A percentile compares a stretch with the other conserved stretches of the same genome.
Evolutionary conservation across 2,113 vertebrate genomes (phyloP).

Genomic region (Gasterosteus aculeatus): DNA sequence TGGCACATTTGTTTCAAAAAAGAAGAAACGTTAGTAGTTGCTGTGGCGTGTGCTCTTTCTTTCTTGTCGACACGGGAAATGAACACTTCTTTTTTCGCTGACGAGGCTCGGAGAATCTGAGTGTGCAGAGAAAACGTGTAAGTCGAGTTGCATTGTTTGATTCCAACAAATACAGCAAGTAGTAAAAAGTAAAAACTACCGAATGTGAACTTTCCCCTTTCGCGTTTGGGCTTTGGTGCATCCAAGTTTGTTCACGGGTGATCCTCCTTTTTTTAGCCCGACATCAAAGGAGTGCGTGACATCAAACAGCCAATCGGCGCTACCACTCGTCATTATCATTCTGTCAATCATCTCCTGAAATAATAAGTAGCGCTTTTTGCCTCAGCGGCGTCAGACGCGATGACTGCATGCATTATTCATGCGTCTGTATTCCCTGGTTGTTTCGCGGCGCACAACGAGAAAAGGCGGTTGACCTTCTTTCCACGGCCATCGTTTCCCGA

Average conservation of each 20-base stretch:
- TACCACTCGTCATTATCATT: conserved; percentile 61
- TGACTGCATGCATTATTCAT: conserved; percentile 62
- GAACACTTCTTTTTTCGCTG: conserved; percentile 4
- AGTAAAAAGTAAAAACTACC: conserved; percentile 10
- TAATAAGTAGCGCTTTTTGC: conserved; percentile 41
- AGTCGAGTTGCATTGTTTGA: background rate
- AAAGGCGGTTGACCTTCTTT: conserved; percentile 37
- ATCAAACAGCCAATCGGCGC: conserved; percentile 55
- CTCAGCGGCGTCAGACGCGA: conserved; percentile 43
- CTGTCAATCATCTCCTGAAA: conserved; percentile 66
- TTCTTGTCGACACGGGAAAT: conserved; percentile 48
- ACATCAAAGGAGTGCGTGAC: conserved; percentile 61
- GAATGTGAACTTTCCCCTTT: conserved; percentile 18
- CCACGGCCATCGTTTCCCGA: conserved; percentile 25
- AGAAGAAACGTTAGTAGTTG: conserved; percentile 27
- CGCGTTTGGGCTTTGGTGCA: conserved; percentile 12
- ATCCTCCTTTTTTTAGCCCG: conserved; percentile 21
- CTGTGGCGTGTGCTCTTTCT: conserved; percentile 28
- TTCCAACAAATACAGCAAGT: background rate
- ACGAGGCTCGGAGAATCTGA: conserved; percentile 19
- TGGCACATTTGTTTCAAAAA: conserved; percentile 26
- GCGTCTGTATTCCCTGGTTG: conserved; percentile 17
- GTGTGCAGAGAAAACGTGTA: background rate
- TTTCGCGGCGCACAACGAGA: conserved; percentile 27
- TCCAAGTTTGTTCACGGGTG: conserved; percentile 42